Evolutionary conservation across 2,888 invertebrate species (phyloP), one percentile per base, ranked within the genome.

Genomic region (Ischnura elegans): DNA sequence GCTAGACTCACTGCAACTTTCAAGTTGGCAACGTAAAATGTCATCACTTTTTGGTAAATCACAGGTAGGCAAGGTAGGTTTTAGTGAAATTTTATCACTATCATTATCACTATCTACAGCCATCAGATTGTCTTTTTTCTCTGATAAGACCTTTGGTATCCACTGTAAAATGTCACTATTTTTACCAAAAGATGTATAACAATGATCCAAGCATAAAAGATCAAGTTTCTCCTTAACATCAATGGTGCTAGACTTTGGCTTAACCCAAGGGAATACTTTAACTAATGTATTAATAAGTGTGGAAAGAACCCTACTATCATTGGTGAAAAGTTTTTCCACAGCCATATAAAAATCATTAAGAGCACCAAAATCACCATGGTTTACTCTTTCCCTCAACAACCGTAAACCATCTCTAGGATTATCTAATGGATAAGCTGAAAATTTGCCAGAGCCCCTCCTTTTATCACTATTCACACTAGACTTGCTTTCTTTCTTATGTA

Each of bases 11-110:
- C 61, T 90, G n/a, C 8, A n/a, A 43, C 90, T 90, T 2, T 42
- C 61, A 46, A 86, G 46, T 86, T 86, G 86, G 21, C 61, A 43
- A 42, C 43, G 36, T 90, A 61, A 90, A 61, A n/a, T 36, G 25
- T 61, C 61, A 90, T 90, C 61, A 90, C 90, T 90, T n/a, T n/a
- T 66, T 45, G 10, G 90, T 86, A 46, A 86, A 43, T 90, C 90
- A 90, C 90, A 90, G 55, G 61, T 45, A 25, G 61, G 43, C 66
- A 46, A 46, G 2, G 90, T 66, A 43, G 61, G 61, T 51, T 90
- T 90, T 66, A 90, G 25, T n/a, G 46, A 55, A 90, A 42, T 61
- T 25, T 42, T 61, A 43, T 90, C 90, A 90, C 43, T 61, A 43
- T 43, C 90, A n/a, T 42, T 61, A 43, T 90, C 90, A 90, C 43